These are phyloP conservation scores for Ia io DNA, from an alignment of 2,113 vertebrate species.

Conservation along the genomic window DNA sequence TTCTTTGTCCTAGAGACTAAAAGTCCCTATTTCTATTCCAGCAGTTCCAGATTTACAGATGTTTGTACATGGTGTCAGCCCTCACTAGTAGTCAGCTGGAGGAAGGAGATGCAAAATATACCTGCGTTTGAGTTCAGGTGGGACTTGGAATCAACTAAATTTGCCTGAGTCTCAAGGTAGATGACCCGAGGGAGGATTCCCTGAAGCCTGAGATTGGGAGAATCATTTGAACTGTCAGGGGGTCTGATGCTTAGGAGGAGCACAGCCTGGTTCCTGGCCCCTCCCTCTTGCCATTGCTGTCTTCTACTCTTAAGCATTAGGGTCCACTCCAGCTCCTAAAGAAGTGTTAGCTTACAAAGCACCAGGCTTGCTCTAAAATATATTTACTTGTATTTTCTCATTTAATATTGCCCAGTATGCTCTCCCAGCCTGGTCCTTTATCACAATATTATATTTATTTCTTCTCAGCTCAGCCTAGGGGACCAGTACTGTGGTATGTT, in stretches of 20 bases:
- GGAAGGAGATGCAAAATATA: neutral
- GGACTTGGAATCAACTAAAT: neutral
- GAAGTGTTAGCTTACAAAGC: neutral
- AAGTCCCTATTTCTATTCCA: neutral
- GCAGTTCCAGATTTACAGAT: neutral
- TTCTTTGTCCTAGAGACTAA: neutral
- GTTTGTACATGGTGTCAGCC: neutral
- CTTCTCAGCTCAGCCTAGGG: neutral
- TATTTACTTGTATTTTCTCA: neutral
- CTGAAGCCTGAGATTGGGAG: neutral
- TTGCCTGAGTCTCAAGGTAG: neutral
- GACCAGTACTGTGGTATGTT: neutral
- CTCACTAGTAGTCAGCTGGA: neutral
- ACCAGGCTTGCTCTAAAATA: neutral
- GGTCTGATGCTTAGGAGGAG: neutral
- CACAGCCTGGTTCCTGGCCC: neutral
- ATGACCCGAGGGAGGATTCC: neutral
- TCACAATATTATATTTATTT: neutral
- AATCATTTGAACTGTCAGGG: neutral
- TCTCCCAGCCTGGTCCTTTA: neutral
- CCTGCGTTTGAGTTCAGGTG: neutral
- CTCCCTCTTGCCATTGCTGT: neutral
- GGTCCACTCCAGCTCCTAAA: neutral
- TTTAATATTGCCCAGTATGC: neutral
- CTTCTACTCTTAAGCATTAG: neutral